These are phyloP conservation scores for western clawed frog (Xenopus tropicalis) DNA, from an alignment of 2,113 vertebrate genomes.

Conservation along the genomic window UCB_Xtro_10.0 CM004447.2:25652001-25652500, in stretches of 20 bases:
- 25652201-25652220: slow-evolving; percentile 49
- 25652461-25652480: slow-evolving; percentile 27
- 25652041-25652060: too few relatives aligned
- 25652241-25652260: slow-evolving; percentile 50
- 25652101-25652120: neutral
- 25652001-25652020: too few relatives aligned
- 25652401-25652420: slow-evolving; percentile 41
- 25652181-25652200: slow-evolving; percentile 52
- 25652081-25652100: too few relatives aligned
- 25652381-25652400: slow-evolving; percentile 33
- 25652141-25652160: slow-evolving; percentile 45
- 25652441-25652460: slow-evolving; percentile 21
- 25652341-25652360: slow-evolving; percentile 43
- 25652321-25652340: slow-evolving; percentile 35
- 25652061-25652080: too few relatives aligned
- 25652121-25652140: slow-evolving; percentile 31
- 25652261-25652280: slow-evolving; percentile 24
- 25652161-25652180: slow-evolving; percentile 51
- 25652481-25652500: slow-evolving; percentile 20
- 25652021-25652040: too few relatives aligned
- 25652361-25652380: slow-evolving; percentile 39
- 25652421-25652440: slow-evolving; percentile 42
- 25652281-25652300: slow-evolving; percentile 47
- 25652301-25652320: slow-evolving; percentile 46
- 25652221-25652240: slow-evolving; percentile 49